These are phyloP conservation scores for Scyliorhinus canicula DNA, from an alignment of 2,797 vertebrate species.

Conservation along the genomic window DNA sequence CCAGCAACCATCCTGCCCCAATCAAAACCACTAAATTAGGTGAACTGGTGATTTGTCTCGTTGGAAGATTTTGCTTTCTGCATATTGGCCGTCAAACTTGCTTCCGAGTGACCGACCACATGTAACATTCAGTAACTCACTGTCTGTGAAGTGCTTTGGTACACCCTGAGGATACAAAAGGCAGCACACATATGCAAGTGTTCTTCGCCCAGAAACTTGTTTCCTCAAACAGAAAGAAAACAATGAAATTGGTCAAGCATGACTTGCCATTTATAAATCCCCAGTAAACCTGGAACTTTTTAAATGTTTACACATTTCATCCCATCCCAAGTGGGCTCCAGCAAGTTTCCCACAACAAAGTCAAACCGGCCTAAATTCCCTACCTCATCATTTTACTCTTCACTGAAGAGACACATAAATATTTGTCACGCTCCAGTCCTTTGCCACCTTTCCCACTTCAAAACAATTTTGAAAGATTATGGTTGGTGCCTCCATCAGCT, in stretches of 20 bases:
- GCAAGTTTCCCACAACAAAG: not conserved
- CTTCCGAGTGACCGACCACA: not conserved
- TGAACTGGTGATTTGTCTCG: not conserved
- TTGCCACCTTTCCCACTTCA: not conserved
- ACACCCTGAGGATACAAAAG: not conserved
- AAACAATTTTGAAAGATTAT: not conserved
- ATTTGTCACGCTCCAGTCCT: not conserved
- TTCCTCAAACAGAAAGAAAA: not conserved
- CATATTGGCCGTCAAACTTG: not conserved
- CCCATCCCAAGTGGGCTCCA: not conserved
- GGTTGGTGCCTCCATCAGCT: not conserved
- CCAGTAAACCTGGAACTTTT: not conserved
- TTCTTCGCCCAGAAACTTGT: not conserved
- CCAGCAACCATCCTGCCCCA: not conserved
- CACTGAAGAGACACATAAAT: not conserved
- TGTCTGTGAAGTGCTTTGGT: not conserved
- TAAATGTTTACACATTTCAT: not conserved
- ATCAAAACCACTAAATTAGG: not conserved
- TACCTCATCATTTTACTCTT: not conserved
- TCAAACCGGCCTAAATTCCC: not conserved
- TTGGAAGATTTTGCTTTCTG: not conserved
- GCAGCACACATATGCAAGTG: not conserved
- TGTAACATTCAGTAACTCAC: not conserved
- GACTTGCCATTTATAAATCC: no score
- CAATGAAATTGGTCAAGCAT: not conserved